Evolutionary conservation across 2,888 invertebrate genomes (phyloP).

Genomic region (Leucoma salicis): DNA sequence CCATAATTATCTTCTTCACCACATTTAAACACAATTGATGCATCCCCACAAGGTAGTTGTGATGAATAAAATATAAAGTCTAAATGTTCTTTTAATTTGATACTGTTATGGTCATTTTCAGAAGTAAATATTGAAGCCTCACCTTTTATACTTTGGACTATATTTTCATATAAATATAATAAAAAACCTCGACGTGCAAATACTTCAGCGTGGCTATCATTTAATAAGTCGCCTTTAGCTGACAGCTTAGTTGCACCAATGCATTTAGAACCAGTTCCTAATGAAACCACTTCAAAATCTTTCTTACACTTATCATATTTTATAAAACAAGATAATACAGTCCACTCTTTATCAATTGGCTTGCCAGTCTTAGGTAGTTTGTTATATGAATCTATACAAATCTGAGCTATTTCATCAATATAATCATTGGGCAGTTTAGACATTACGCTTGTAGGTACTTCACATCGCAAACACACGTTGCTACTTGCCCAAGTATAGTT

Average conservation of each 20-base stretch:
- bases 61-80: slow-evolving; percentile 93
- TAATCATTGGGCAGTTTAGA: slow-evolving; percentile 38
- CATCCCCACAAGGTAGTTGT: slow-evolving; percentile 96
- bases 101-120: slow-evolving; percentile 49
- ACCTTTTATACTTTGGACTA: slow-evolving; percentile 60
- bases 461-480: too few relatives aligned
- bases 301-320: slow-evolving; percentile 61
- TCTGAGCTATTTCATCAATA: slow-evolving; percentile 77
- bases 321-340: slow-evolving; percentile 89
- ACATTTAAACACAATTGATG: slow-evolving; percentile 88
- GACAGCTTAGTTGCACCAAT: slow-evolving; percentile 87
- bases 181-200: slow-evolving; percentile 92
- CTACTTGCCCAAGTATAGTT: too few relatives aligned
- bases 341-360: slow-evolving; percentile 90
- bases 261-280: slow-evolving; percentile 96
- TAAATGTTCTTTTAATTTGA: slow-evolving; percentile 79
- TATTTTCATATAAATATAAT: slow-evolving; percentile 87
- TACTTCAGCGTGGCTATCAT: slow-evolving; percentile 97
- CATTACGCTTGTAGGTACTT: too few relatives aligned
- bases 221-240: slow-evolving; percentile 86
- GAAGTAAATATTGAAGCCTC: slow-evolving; percentile 54
- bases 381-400: slow-evolving; percentile 83
- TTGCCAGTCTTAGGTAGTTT: slow-evolving; percentile 90
- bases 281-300: slow-evolving; percentile 84
- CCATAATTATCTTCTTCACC: slow-evolving; percentile 52